Conservation (phyloP, 2,113 vertebrate genomes). For the Athene cunicularia region DNA sequence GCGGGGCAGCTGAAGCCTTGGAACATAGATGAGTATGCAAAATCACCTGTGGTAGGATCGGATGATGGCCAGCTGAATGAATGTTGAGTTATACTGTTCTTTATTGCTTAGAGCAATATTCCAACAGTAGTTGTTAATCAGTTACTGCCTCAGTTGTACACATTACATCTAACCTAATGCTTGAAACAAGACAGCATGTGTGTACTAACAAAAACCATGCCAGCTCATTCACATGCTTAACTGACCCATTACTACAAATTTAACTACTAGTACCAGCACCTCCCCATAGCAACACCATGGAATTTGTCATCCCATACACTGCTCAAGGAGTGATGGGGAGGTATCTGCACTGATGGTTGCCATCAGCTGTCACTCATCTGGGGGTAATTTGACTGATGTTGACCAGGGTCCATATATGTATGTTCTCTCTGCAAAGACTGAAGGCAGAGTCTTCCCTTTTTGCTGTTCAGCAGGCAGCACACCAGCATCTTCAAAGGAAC, state of each 20-base stretch:
- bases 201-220: accelerated
- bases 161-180: not conserved
- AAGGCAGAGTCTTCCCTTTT: not conserved
- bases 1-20: not conserved
- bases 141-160: not conserved
- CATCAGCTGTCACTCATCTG: not conserved
- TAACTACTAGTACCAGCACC: not conserved
- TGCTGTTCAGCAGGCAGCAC: not conserved
- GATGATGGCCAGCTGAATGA: not conserved
- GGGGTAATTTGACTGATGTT: accelerated
- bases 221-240: not conserved
- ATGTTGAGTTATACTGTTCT: not conserved
- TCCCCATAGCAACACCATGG: not conserved
- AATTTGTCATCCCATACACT: not conserved
- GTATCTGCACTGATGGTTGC: not conserved
- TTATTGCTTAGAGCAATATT: not conserved
- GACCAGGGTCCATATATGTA: not conserved
- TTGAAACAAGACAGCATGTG: not conserved
- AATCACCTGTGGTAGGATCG: not conserved
- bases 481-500: not conserved
- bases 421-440: not conserved
- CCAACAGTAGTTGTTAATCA: not conserved
- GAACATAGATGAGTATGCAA: not conserved
- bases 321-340: too few relatives aligned
- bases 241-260: not conserved